Conservation (phyloP, 2,797 vertebrate genomes). For the Fistularia tabacaria region DNA sequence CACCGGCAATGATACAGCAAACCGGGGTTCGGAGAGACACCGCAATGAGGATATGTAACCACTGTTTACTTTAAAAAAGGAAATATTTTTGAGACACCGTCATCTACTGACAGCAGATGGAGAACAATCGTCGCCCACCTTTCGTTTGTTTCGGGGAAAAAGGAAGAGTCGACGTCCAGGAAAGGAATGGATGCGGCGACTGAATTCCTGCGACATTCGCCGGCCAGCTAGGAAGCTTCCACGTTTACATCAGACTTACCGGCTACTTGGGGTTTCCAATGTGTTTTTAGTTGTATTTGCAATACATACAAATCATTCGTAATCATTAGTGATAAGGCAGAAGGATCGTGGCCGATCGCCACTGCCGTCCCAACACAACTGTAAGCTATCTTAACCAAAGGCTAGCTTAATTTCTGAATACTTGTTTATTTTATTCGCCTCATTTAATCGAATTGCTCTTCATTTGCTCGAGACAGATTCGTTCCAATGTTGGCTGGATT, state of each 20-base stretch:
- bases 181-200: slow-evolving; percentile 61
- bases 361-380: slow-evolving; percentile 22
- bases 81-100: slow-evolving; percentile 19
- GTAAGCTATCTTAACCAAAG: slow-evolving; percentile 47
- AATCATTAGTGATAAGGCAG: slow-evolving; percentile 10
- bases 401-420: slow-evolving; percentile 33
- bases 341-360: slow-evolving; percentile 33
- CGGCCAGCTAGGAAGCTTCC: slow-evolving; percentile 46
- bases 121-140: background rate
- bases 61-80: slow-evolving; percentile 29
- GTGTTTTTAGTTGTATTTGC: background rate
- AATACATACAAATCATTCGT: background rate
- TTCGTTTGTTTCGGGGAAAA: background rate
- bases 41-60: slow-evolving; percentile 42
- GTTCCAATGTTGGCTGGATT: background rate
- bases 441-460: background rate
- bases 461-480: background rate
- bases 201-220: slow-evolving; percentile 63
- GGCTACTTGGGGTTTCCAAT: background rate
- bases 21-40: slow-evolving; percentile 38
- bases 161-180: slow-evolving; percentile 41
- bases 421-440: slow-evolving; percentile 36
- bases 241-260: slow-evolving; percentile 3
- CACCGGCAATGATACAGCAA: slow-evolving; percentile 78
- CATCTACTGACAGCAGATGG: slow-evolving; percentile 5